Percentiles rank a stretch among this genome's conserved stretches.
phyloP scores from a whole-genome alignment of 2,113 vertebrate species.

The Ranitomeya imitator region DNA sequence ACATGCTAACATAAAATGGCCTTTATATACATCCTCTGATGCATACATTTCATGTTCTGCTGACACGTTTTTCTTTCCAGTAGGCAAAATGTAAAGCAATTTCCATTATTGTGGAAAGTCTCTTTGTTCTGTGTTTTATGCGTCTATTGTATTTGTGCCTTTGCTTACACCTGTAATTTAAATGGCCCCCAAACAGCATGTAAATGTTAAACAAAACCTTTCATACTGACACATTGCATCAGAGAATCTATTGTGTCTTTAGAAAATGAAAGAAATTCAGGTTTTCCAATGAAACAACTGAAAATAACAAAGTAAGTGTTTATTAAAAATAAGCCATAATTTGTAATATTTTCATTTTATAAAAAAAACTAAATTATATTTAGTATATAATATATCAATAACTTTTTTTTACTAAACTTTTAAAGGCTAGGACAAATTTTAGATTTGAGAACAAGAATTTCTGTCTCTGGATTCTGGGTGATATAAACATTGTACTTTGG shows the following conservation, averaged over 20 bases:
- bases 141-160: slow-evolving; percentile 6
- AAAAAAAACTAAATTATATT: not conserved
- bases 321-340: not conserved
- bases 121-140: slow-evolving; percentile 13
- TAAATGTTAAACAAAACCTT: not conserved
- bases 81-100: slow-evolving; percentile 24
- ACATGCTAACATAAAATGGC: no score
- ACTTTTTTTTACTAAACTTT: not conserved
- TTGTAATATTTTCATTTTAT: not conserved
- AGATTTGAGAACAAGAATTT: no score
- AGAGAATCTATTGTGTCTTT: not conserved
- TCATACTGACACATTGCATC: not conserved
- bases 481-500: no score
- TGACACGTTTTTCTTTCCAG: slow-evolving; percentile 5
- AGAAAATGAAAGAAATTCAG: not conserved
- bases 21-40: slow-evolving; percentile 23
- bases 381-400: not conserved
- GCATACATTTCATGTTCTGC: slow-evolving; percentile 20
- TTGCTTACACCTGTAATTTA: slow-evolving; percentile 27
- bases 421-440: no score
- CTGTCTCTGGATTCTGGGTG: no score
- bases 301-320: not conserved
- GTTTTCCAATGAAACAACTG: not conserved
- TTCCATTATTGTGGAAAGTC: not conserved
- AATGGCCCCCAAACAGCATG: not conserved